A percentile compares a stretch with the other conserved stretches of the same genome.
phyloP scores from a whole-genome alignment of 2,797 vertebrate genomes.

The Notolabrus celidotus region DNA sequence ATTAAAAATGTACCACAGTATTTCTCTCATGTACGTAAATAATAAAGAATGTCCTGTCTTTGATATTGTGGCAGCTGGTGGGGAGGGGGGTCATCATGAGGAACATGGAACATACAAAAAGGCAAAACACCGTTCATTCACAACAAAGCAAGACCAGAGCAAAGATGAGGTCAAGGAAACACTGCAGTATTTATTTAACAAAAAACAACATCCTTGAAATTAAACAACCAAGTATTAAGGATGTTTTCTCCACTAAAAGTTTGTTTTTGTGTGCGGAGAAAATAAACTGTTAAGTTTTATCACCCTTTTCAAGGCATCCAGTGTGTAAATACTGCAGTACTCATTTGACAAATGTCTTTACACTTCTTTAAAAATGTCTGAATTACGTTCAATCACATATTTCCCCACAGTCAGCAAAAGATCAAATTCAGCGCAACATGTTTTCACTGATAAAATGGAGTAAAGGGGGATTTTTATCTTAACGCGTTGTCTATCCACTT shows the following conservation, averaged over 20 bases:
- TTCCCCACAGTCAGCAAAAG: constrained; percentile 37
- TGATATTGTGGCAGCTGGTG: not conserved
- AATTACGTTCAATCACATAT: constrained; percentile 16
- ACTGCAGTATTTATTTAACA: constrained; percentile 13
- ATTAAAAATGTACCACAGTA: constrained; percentile 77
- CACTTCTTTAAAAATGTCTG: constrained; percentile 7
- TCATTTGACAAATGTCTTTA: constrained; percentile 13
- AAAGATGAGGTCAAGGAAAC: constrained; percentile 14
- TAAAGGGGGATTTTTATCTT: constrained; percentile 36
- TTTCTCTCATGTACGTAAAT: constrained; percentile 48
- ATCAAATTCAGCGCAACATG: constrained; percentile 13
- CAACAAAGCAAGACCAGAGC: constrained; percentile 25
- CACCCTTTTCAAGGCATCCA: constrained; percentile 25
- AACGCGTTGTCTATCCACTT: constrained; percentile 12
- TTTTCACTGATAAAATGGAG: constrained; percentile 41
- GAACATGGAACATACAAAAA: constrained; percentile 32
- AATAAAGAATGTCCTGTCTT: constrained; percentile 20
- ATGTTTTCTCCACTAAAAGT: constrained; percentile 9
- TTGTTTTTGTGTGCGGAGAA: not conserved
- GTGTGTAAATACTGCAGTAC: constrained; percentile 32
- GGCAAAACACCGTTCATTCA: constrained; percentile 43
- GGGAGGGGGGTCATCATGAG: constrained; percentile 50
- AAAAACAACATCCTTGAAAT: not conserved
- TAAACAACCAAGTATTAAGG: constrained; percentile 6
- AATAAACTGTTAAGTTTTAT: not conserved